Evolutionary conservation across 2,888 invertebrate genomes (phyloP), one percentile per base, ranked within the genome.

Genomic region (Drosophila borealis): DNA sequence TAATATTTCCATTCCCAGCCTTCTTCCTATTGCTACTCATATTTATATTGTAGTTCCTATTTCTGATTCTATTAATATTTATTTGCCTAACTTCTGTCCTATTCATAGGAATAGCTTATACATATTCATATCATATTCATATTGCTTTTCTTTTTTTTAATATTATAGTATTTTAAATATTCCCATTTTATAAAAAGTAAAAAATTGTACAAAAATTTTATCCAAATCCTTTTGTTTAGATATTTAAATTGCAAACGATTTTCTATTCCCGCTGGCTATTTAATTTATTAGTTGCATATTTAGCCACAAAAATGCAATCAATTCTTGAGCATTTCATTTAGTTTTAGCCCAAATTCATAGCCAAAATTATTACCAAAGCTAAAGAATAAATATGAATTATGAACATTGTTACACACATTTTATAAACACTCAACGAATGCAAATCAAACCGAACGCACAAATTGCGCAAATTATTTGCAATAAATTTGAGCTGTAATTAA

Each of bases 401-500:
- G 17, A 41, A 41, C 17, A 41, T 41, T 41, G 10, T 2, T 9
- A 41, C 17, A 41, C 39, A 17, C 10, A 14, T 9, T 51, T 14
- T n/a, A 4, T 29, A 51, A n/a, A 33, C 3, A 19, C 13, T 14
- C n/a, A 13, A 4, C 4, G 34, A 37, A 17, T 29, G 9, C 21
- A 62, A 55, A 34, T 39, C 37, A 57, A 54, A 64, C 39, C 37
- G 2, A 39, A 62, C 8, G 29, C 11, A 55, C 49, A 59, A 60
- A 36, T 39, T 54, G 45, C 13, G 1, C 21, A 64, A 63, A 48
- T 70, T 81, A 70, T 75, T 77, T 62, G 66, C 64, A 69, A 42
- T 46, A 69, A 54, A 68, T 72, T 78, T 75, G 55, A 69, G 70
- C 59, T 70, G 71, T 56, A 76, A 81, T 78, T 76, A 60, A 68